These are phyloP conservation scores for Brevipalpus yothersi DNA, from an alignment of 1,140 invertebrate species.

Conservation along the genomic window DNA sequence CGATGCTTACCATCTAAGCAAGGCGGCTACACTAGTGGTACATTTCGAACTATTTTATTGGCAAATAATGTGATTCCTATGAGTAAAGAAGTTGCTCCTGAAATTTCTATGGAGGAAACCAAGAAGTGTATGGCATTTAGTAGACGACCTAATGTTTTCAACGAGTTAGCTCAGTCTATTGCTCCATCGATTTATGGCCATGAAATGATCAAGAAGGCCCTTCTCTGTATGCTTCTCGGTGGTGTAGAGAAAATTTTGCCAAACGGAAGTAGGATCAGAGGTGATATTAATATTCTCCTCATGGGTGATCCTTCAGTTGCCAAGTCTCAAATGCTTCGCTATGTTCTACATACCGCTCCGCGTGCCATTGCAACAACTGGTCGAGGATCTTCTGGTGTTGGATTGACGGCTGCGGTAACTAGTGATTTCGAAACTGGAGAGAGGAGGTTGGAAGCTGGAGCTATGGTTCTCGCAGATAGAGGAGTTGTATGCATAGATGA, in stretches of 20 bases:
- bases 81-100: constrained; percentile 57
- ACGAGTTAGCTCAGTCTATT: constrained; percentile 64
- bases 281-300: constrained; percentile 84
- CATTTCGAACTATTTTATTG: constrained; percentile 81
- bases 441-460: constrained; percentile 72
- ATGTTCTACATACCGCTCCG: constrained; percentile 78
- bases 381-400: constrained; percentile 79
- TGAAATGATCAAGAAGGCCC: constrained; percentile 85
- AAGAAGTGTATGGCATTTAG: constrained; percentile 67
- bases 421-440: constrained; percentile 71
- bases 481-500: constrained; percentile 98
- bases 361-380: constrained; percentile 90
- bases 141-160: constrained; percentile 59
- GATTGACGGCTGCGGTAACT: constrained; percentile 93
- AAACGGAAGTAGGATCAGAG: constrained; percentile 86
- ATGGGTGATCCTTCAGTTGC: constrained; percentile 98
- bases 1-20: constrained; percentile 82
- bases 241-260: constrained; percentile 83
- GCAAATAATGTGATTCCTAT: constrained; percentile 74
- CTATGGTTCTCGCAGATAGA: constrained; percentile 95
- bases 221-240: constrained; percentile 78
- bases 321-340: constrained; percentile 87
- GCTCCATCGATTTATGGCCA: constrained; percentile 97
- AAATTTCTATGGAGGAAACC: constrained; percentile 57
- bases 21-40: constrained; percentile 71